phyloP scores from a whole-genome alignment of 2,797 vertebrate species.

The Avahi laniger region DNA sequence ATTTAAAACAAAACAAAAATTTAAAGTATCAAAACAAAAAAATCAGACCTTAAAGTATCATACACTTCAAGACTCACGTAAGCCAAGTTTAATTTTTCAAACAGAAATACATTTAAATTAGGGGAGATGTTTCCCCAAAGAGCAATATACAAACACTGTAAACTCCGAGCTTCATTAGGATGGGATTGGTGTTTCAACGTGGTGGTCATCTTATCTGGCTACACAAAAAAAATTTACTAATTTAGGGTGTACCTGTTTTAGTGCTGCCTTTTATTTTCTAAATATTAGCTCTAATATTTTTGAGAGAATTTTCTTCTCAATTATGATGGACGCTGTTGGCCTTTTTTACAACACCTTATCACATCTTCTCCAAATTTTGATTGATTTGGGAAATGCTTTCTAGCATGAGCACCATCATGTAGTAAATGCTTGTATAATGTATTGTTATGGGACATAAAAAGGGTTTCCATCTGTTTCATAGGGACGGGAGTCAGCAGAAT shows the following conservation, averaged over 20 bases:
- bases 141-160: background rate
- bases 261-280: background rate
- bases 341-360: background rate
- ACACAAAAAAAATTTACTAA: background rate
- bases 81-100: background rate
- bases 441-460: background rate
- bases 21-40: background rate
- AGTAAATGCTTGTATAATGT: background rate
- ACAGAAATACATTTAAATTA: background rate
- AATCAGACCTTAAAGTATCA: background rate
- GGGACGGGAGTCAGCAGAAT: background rate
- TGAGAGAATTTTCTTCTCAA: background rate
- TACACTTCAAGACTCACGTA: background rate
- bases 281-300: background rate
- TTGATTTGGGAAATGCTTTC: background rate
- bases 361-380: background rate
- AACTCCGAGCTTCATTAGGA: background rate
- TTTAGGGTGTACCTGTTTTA: background rate
- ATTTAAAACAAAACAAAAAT: background rate
- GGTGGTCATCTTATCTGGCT: background rate
- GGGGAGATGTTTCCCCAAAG: background rate
- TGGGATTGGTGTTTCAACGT: background rate
- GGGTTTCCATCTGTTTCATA: background rate
- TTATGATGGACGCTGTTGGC: background rate
- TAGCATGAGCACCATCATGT: rapidly evolving